Evolutionary conservation across 2,797 vertebrate genomes (phyloP).

Genomic region (Catharus ustulatus): DNA sequence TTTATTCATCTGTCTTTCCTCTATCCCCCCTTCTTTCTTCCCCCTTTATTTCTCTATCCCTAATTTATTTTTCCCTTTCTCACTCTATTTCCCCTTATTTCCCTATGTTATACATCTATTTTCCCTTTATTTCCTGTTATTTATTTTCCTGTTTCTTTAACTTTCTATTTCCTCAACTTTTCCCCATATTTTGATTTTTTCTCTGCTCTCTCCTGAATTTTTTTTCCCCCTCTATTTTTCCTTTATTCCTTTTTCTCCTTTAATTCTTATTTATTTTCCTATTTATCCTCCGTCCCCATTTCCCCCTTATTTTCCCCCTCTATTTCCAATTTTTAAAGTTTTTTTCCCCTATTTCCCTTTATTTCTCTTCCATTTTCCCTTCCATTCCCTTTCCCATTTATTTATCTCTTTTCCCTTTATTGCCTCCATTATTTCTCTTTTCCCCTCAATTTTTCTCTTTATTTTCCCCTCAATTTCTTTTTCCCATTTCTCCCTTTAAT

Average conservation of each 20-base stretch:
- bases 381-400: background rate
- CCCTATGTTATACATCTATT: background rate
- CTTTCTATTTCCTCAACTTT: background rate
- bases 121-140: too few relatives aligned
- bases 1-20: fast-evolving
- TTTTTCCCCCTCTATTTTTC: background rate
- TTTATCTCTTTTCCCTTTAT: background rate
- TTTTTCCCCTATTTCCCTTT: background rate
- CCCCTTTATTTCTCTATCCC: background rate
- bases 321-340: background rate
- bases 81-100: background rate
- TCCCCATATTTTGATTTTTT: background rate
- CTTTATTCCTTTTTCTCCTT: background rate
- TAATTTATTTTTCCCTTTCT: background rate
- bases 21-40: background rate
- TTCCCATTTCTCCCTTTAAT: background rate
- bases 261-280: background rate
- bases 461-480: background rate
- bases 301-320: background rate
- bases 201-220: background rate
- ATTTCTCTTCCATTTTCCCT: background rate
- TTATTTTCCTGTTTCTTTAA: too few relatives aligned
- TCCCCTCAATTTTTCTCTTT: background rate
- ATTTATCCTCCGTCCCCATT: background rate
- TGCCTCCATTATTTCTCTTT: background rate